phyloP scores from a whole-genome alignment of 2,113 vertebrate genomes.

The Charina bottae region DNA sequence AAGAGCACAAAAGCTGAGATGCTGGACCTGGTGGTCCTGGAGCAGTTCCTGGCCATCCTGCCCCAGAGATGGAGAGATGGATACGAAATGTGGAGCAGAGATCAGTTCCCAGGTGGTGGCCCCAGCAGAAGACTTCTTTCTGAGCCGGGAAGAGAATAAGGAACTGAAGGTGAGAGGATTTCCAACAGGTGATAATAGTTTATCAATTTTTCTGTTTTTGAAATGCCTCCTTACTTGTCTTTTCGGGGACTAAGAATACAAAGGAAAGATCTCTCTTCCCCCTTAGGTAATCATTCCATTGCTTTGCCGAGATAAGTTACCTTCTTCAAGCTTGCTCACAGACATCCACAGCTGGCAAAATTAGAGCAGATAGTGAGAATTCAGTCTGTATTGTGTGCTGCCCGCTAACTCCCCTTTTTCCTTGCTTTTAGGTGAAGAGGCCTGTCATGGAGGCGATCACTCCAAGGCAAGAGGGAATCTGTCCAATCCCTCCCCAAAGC shows the following conservation, averaged over 20 bases:
- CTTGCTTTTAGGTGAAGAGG: not conserved
- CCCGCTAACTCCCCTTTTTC: not conserved
- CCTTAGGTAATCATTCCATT: not conserved
- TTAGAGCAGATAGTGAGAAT: not conserved
- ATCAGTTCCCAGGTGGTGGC: not conserved
- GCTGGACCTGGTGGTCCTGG: not conserved
- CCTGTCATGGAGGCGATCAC: rapidly evolving
- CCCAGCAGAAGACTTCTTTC: not conserved
- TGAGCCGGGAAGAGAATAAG: not conserved
- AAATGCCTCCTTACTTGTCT: not conserved
- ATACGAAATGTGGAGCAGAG: not conserved
- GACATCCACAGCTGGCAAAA: not conserved
- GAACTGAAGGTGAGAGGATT: not conserved
- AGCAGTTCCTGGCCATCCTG: not conserved
- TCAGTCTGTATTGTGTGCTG: not conserved
- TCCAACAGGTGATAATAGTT: not conserved
- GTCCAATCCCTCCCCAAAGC: not conserved
- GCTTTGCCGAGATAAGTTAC: not conserved
- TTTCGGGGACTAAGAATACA: not conserved
- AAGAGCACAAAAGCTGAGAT: not conserved
- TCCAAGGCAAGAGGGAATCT: not conserved
- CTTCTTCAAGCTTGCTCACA: not conserved
- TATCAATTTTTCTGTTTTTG: not conserved
- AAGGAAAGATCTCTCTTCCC: not conserved
- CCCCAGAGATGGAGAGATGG: not conserved